Conservation (phyloP, 2,888 invertebrate genomes). For the Cataglyphis cursor region DNA sequence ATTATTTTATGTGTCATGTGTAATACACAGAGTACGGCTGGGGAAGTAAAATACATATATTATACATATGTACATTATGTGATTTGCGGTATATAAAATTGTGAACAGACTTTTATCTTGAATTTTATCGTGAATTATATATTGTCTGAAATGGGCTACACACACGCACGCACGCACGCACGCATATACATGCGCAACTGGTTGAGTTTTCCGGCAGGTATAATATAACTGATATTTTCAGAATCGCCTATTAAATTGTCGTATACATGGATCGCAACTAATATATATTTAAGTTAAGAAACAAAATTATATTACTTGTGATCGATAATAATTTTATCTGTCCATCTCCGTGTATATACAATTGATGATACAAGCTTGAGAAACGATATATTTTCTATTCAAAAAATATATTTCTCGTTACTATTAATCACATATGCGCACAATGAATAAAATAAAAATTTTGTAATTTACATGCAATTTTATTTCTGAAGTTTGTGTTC, state of each 20-base stretch:
- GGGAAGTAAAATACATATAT: neutral
- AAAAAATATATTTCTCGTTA: neutral
- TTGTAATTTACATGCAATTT: neutral
- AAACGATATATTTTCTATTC: neutral
- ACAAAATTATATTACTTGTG: neutral
- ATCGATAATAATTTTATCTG: neutral
- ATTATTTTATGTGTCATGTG: neutral
- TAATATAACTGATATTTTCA: neutral
- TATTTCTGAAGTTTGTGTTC: neutral
- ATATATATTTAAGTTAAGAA: neutral
- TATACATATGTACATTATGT: neutral
- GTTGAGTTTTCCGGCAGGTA: neutral
- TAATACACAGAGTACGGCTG: neutral
- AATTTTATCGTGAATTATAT: neutral
- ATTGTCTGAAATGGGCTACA: neutral
- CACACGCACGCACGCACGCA: neutral
- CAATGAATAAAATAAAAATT: neutral
- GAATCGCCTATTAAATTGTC: neutral
- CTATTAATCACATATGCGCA: neutral
- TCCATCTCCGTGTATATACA: neutral
- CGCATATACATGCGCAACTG: neutral
- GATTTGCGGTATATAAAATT: neutral
- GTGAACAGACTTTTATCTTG: neutral
- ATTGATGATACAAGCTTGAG: neutral
- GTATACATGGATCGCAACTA: neutral